Conservation (phyloP, 2,888 invertebrate species). For the Platycheirus albimanus region DNA sequence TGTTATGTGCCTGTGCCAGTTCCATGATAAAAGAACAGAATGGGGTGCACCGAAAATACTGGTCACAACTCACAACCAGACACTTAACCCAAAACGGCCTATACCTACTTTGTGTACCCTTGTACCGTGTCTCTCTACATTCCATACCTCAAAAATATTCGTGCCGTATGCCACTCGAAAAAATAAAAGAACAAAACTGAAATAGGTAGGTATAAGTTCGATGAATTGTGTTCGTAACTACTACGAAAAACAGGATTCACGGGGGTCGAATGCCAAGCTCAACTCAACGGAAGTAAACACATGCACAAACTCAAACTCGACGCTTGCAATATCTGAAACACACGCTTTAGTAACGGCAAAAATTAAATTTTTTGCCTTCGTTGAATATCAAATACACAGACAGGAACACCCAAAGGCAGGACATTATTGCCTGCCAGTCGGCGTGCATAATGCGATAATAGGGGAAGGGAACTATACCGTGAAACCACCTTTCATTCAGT, state of each 20-base stretch:
- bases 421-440: slow-evolving; percentile 49
- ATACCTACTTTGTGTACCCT: slow-evolving; percentile 6
- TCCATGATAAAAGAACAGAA: slow-evolving; percentile 37
- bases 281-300: slow-evolving; percentile 59
- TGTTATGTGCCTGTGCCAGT: background rate
- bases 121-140: slow-evolving; percentile 17
- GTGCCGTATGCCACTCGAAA: slow-evolving; percentile 45
- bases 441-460: slow-evolving; percentile 31
- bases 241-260: slow-evolving; percentile 56
- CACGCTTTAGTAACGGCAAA: slow-evolving; percentile 26
- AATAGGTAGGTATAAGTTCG: too few species aligned
- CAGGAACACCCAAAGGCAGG: slow-evolving; percentile 38
- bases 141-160: slow-evolving; percentile 42
- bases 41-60: slow-evolving; percentile 48
- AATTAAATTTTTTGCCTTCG: slow-evolving; percentile 20
- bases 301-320: slow-evolving; percentile 44
- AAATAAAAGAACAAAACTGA: too few species aligned
- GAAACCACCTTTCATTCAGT: slow-evolving; percentile 65
- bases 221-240: slow-evolving; percentile 30
- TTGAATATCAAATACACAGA: background rate
- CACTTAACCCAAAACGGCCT: slow-evolving; percentile 31
- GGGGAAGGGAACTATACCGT: slow-evolving; percentile 60
- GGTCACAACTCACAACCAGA: slow-evolving; percentile 43
- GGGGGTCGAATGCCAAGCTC: slow-evolving; percentile 47
- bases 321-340: slow-evolving; percentile 1